Percentiles rank a stretch among this genome's conserved stretches.
Evolutionary conservation across 2,113 vertebrate genomes (phyloP).

Genomic region (Rhinichthys klamathensis): DNA sequence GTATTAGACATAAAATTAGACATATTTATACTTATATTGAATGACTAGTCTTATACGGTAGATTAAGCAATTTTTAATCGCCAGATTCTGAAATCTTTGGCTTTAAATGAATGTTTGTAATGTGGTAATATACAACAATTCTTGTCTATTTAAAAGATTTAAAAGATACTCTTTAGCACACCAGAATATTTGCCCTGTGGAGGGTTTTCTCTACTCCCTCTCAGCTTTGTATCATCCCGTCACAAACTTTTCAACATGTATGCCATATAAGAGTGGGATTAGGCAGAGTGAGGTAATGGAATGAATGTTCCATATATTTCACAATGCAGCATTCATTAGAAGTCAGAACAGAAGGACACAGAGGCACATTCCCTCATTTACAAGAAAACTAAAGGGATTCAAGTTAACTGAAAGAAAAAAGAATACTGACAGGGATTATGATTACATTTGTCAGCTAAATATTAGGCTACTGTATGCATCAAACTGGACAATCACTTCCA

Average conservation of each 20-base stretch:
- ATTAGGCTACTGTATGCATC: not conserved
- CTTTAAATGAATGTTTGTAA: not conserved
- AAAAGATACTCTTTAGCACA: not conserved
- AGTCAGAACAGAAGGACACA: not conserved
- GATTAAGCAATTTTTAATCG: not conserved
- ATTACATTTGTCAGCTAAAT: not conserved
- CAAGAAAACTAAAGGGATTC: not conserved
- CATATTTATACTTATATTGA: too few species aligned
- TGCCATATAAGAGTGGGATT: not conserved
- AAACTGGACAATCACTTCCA: not conserved
- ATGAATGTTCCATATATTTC: not conserved
- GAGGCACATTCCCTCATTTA: not conserved
- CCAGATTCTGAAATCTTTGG: not conserved
- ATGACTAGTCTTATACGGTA: not conserved
- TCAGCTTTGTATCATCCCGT: not conserved
- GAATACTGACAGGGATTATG: not conserved
- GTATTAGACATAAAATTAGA: not conserved
- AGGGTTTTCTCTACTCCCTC: not conserved
- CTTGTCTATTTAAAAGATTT: too few species aligned
- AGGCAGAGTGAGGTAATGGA: not conserved
- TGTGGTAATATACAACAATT: not conserved
- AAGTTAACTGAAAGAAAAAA: not conserved
- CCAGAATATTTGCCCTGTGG: not conserved
- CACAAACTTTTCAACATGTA: not conserved
- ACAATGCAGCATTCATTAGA: slow-evolving; percentile 35